Evolutionary conservation across 1,140 invertebrate genomes (phyloP).

Genomic region (Pseudomyrmex flavicornis): DNA sequence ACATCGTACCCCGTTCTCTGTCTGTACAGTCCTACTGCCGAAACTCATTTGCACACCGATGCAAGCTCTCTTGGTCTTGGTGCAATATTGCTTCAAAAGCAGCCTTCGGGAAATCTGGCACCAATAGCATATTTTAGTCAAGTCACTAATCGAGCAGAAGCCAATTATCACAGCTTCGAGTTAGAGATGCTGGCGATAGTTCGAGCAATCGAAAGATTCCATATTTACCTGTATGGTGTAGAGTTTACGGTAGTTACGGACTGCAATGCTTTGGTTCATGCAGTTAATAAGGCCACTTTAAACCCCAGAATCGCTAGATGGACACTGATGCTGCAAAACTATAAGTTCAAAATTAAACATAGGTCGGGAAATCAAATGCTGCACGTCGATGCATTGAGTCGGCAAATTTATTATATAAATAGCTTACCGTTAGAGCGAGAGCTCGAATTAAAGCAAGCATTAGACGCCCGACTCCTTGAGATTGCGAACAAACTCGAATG

Average conservation of each 20-base stretch:
- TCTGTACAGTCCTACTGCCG: background rate
- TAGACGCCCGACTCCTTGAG: background rate
- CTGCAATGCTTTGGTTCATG: background rate
- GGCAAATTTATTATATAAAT: background rate
- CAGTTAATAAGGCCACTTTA: background rate
- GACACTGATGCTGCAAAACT: background rate
- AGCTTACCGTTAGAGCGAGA: background rate
- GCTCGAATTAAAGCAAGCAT: background rate
- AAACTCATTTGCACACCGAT: background rate
- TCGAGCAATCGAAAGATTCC: background rate
- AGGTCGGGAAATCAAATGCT: background rate
- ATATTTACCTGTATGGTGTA: no score
- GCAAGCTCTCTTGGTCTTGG: background rate
- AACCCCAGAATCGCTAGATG: background rate
- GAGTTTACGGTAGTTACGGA: background rate
- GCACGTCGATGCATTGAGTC: background rate
- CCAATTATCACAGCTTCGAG: background rate
- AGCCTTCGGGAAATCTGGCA: background rate
- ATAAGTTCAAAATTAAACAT: background rate
- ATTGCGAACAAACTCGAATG: no score
- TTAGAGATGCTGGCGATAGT: background rate
- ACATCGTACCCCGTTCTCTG: background rate
- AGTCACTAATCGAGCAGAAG: background rate
- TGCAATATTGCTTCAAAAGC: background rate
- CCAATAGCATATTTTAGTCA: background rate